Base-by-base conservation (phyloP, 2,888 invertebrate genomes). In the Hylaea fasciaria region DNA sequence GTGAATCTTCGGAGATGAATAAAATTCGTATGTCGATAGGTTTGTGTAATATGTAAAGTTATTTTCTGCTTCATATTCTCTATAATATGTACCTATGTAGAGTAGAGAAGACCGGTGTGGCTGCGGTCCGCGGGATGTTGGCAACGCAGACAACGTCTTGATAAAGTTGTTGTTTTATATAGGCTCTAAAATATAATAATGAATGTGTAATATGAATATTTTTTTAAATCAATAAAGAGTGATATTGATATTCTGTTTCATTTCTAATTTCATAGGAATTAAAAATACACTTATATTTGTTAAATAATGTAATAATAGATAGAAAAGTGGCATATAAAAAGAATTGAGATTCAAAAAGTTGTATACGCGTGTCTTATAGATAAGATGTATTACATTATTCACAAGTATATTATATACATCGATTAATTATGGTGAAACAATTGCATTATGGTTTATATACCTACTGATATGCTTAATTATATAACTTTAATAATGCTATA, bases 221-320 rank as follows among this genome's bases (percentile, higher is more conserved):
- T 91, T 92, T 92, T 89, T 91, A 90, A 62, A 89, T 86, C 86
- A 92, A 89, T 91, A 92, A 92, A 91, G 91, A 91, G 91, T 91
- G 91, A 92, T 91, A 91, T 87, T 89, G 78, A 89, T 71, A 72
- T 53, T 62, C 64, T 78, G 72, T 78, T 82, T 81, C 51, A 62
- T 63, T 68, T 59, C n/a, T 22, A 29, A 13, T 28, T 37, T 10
- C n/a, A 2, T 37, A 37, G 37, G 37, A 22, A 22, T 22, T 8
- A 50, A 29, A 22, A 57, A 32, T 8, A 48, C 16, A 57, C 8
- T 0, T 8, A 37, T 44, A 10, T 46, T 28, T 46, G 3, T 57
- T 48, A 40, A 57, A 50, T 62, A 40, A 43, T 53, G 55, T 64
- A 57, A 52, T 68, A 71, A 64, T 74, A 72, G 65, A 63, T 74